These are phyloP conservation scores for Leptinotarsa peninsularis DNA, from an alignment of 2,888 invertebrate species.

Conservation along the genomic window DNA sequence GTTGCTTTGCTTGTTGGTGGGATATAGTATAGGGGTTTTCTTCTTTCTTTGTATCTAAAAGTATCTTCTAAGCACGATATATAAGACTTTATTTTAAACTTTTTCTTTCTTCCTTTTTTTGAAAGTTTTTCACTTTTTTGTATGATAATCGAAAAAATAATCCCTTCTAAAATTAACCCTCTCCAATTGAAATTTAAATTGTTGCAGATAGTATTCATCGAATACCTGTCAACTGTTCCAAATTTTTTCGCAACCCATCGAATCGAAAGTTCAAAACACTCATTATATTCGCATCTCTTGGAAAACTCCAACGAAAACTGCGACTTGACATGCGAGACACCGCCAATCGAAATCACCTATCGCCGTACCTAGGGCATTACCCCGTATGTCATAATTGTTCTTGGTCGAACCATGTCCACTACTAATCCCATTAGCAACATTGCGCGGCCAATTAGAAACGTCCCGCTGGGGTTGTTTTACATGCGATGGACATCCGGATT, in stretches of 20 bases:
- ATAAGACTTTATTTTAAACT: no score
- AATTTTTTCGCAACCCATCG: neutral
- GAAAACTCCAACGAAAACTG: neutral
- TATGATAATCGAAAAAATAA: no score
- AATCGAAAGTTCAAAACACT: conserved; percentile 1
- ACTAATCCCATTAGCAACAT: conserved; percentile 36
- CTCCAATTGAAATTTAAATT: no score
- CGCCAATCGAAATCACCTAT: conserved; percentile 23
- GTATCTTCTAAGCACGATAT: no score
- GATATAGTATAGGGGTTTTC: no score
- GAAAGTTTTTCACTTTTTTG: no score
- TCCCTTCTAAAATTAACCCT: no score
- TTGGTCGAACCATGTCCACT: conserved; percentile 19
- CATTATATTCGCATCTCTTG: neutral
- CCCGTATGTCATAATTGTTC: conserved; percentile 25
- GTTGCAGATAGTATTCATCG: no score
- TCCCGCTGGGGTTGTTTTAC: conserved; percentile 36
- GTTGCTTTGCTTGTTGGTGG: no score
- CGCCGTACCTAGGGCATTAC: conserved; percentile 17
- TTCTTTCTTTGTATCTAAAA: no score
- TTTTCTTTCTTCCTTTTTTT: no score
- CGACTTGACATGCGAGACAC: conserved; percentile 12
- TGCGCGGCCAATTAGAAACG: conserved; percentile 34
- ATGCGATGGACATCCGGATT: conserved; percentile 32
- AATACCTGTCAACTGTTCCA: no score